Percentiles rank a stretch among this genome's conserved stretches.
These are phyloP conservation scores for Calephelis perditalis DNA, from an alignment of 2,888 invertebrate species.

Conservation along the genomic window DNA sequence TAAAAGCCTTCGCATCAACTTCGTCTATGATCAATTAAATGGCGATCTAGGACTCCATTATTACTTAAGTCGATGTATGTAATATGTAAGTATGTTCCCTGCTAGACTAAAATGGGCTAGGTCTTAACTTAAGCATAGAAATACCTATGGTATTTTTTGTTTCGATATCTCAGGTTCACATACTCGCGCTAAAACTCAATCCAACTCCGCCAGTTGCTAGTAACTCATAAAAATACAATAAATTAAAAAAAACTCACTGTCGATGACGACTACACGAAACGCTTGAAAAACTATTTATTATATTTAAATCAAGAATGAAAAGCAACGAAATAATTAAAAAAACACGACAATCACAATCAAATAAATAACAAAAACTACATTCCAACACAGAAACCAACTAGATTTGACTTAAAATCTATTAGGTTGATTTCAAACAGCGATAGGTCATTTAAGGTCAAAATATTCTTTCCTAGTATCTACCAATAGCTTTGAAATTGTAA, in stretches of 20 bases:
- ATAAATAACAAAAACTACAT: slow-evolving; percentile 65
- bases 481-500: slow-evolving; percentile 17
- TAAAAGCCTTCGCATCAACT: too few relatives aligned
- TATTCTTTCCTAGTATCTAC: slow-evolving; percentile 25
- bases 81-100: too few relatives aligned
- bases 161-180: too few relatives aligned
- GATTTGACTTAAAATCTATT: slow-evolving; percentile 47
- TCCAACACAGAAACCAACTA: slow-evolving; percentile 41
- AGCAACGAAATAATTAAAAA: slow-evolving; percentile 42
- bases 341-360: slow-evolving; percentile 38
- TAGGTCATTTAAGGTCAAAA: slow-evolving; percentile 5
- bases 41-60: too few relatives aligned
- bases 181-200: too few relatives aligned
- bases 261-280: neutral
- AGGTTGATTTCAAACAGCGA: slow-evolving; percentile 28
- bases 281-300: slow-evolving; percentile 24
- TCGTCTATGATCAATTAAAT: too few relatives aligned
- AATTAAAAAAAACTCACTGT: neutral
- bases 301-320: slow-evolving; percentile 33
- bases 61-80: too few relatives aligned
- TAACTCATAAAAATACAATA: too few relatives aligned
- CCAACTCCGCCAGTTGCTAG: too few relatives aligned
- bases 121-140: too few relatives aligned
- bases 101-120: too few relatives aligned
- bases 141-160: too few relatives aligned